phyloP scores from a whole-genome alignment of 2,113 vertebrate species.

The Oxyura jamaicensis region DNA sequence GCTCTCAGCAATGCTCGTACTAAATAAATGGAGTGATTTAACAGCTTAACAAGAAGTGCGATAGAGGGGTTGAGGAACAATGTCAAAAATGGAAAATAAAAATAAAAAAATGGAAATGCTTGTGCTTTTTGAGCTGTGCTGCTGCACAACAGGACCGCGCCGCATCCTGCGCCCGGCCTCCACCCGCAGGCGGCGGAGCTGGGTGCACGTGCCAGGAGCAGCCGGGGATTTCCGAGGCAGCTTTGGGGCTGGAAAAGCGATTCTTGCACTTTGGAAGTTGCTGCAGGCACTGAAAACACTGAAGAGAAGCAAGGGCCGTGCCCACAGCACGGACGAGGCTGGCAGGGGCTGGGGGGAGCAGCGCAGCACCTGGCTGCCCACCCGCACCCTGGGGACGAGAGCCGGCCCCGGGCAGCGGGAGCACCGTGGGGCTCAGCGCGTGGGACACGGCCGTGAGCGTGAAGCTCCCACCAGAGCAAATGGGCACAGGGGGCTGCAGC shows the following conservation, averaged over 20 bases:
- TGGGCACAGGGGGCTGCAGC: no score
- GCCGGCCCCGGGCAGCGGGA: no score
- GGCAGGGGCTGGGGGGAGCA: no score
- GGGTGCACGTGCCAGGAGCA: neutral
- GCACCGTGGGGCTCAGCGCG: no score
- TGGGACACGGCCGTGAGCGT: no score
- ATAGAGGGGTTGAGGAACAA: constrained; percentile 76
- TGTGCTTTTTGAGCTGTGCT: neutral
- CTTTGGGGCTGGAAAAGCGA: neutral
- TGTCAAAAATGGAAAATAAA: constrained; percentile 77
- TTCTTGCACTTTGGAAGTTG: neutral
- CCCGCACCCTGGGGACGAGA: no score
- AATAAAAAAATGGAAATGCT: neutral
- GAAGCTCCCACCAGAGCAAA: no score
- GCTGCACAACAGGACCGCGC: fast-evolving
- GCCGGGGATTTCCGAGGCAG: neutral
- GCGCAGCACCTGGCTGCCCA: no score
- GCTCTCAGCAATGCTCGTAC: constrained; percentile 83
- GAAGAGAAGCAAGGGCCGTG: neutral
- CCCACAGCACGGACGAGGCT: no score
- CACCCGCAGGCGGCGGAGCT: fast-evolving
- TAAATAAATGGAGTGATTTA: constrained; percentile 89
- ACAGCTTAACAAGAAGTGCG: constrained; percentile 79
- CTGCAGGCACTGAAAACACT: neutral
- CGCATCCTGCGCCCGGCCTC: neutral